Evolutionary conservation across 2,797 vertebrate genomes (phyloP).

Genomic region (Poeciliopsis presidionis): DNA sequence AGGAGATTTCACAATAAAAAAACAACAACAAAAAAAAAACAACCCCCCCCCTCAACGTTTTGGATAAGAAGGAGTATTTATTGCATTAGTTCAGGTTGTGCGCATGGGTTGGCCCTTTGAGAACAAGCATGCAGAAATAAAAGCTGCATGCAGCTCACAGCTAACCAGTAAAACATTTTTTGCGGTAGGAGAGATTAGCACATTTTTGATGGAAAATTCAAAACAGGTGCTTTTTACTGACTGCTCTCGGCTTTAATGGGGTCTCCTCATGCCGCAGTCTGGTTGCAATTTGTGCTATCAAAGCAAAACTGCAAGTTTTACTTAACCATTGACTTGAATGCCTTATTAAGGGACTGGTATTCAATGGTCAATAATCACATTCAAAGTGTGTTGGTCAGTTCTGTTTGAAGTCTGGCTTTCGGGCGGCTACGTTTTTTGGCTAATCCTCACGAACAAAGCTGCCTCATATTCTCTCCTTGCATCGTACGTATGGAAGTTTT

Average conservation of each 20-base stretch:
- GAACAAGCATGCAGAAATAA: constrained; percentile 37
- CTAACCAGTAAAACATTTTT: constrained; percentile 54
- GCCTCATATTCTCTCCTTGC: constrained; percentile 37
- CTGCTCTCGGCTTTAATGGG: constrained; percentile 39
- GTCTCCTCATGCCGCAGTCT: constrained; percentile 38
- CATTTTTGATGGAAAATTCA: constrained; percentile 54
- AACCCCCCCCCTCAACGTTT: constrained; percentile 46
- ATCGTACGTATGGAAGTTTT: constrained; percentile 65
- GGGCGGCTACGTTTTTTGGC: constrained; percentile 21
- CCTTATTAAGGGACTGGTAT: constrained; percentile 59
- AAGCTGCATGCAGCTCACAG: constrained; percentile 43
- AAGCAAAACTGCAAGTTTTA: constrained; percentile 37
- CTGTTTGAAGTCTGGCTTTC: constrained; percentile 35
- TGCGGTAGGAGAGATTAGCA: constrained; percentile 56
- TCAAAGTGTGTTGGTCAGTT: constrained; percentile 39
- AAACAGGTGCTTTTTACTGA: constrained; percentile 64
- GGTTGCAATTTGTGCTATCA: constrained; percentile 43
- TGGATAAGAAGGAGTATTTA: constrained; percentile 58
- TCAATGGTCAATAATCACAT: constrained; percentile 64
- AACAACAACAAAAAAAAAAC: constrained; percentile 22
- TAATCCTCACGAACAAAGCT: constrained; percentile 55
- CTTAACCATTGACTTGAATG: constrained; percentile 48
- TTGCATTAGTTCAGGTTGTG: constrained; percentile 41
- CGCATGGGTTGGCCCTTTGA: constrained; percentile 47
- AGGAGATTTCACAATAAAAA: constrained; percentile 60